Conservation (phyloP, 2,888 invertebrate species). For the Andrena marginata region DNA sequence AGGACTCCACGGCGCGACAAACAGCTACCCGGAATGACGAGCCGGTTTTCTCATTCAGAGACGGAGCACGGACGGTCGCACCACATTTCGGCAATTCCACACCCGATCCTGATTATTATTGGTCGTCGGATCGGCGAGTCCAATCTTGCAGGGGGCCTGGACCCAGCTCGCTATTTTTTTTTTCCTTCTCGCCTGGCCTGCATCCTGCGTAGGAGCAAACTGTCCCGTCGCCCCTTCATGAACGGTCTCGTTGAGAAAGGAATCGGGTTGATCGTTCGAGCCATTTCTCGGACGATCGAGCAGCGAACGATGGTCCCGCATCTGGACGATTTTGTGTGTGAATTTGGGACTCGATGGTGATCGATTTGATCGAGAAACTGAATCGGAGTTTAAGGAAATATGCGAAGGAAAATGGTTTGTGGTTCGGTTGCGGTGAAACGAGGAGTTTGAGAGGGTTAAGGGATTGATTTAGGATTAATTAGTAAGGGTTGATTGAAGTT, state of each 20-base stretch:
- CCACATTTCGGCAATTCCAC: constrained; percentile 79
- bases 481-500: not conserved
- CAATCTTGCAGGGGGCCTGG: constrained; percentile 66
- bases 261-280: constrained; percentile 47
- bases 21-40: constrained; percentile 81
- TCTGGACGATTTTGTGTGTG: constrained; percentile 64
- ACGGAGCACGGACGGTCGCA: constrained; percentile 67
- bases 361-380: not conserved
- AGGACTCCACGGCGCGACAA: constrained; percentile 71
- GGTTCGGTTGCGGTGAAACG: not conserved
- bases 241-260: constrained; percentile 35
- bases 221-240: not conserved
- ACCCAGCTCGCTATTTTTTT: constrained; percentile 8
- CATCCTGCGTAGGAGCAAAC: constrained; percentile 27
- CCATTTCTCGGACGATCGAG: constrained; percentile 55
- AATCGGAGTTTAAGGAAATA: not conserved
- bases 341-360: constrained; percentile 31
- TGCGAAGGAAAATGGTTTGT: too few relatives aligned
- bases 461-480: constrained; percentile 5
- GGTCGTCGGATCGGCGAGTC: constrained; percentile 73
- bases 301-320: constrained; percentile 45
- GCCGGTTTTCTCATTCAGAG: constrained; percentile 78
- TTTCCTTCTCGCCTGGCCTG: not conserved
- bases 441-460: not conserved
- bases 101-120: constrained; percentile 79